Evolutionary conservation across 37 sponge, comb jelly and placozoan genomes (phyloP).

Genomic region (Bolinopsis microptera): DNA sequence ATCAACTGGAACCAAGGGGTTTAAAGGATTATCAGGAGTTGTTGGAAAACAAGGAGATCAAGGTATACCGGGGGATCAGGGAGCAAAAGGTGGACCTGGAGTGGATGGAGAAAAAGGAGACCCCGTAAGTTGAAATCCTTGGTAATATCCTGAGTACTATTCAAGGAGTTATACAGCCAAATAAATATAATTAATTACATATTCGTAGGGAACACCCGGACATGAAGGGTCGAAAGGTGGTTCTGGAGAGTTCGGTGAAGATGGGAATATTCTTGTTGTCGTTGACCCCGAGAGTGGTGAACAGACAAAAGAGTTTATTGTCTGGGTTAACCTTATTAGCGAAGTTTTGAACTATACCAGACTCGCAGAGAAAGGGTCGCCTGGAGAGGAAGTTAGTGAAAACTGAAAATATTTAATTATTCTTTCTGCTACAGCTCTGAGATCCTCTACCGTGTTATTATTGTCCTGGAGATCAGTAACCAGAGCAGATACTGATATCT

Average conservation of each 20-base stretch:
- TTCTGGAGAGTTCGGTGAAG: background rate
- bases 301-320: background rate
- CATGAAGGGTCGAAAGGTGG: background rate
- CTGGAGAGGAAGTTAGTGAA: background rate
- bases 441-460: background rate
- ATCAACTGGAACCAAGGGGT: constrained; percentile 3
- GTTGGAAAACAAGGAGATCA: background rate
- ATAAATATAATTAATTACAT: background rate
- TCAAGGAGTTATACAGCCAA: no score
- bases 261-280: background rate
- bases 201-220: constrained; percentile 26
- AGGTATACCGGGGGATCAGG: constrained; percentile 19
- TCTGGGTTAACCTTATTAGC: background rate
- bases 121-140: background rate
- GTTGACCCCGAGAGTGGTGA: background rate
- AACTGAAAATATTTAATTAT: background rate
- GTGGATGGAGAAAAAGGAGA: constrained; percentile 19
- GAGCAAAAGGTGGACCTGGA: constrained; percentile 36
- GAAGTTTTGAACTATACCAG: background rate
- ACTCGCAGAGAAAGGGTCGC: constrained; percentile 42
- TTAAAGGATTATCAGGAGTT: background rate
- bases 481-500: no score
- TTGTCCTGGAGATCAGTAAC: no score
- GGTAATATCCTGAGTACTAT: no score
- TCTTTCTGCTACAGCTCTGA: background rate